Evolutionary conservation across 1,140 invertebrate genomes (phyloP).

Genomic region (Grapholita molesta): DNA sequence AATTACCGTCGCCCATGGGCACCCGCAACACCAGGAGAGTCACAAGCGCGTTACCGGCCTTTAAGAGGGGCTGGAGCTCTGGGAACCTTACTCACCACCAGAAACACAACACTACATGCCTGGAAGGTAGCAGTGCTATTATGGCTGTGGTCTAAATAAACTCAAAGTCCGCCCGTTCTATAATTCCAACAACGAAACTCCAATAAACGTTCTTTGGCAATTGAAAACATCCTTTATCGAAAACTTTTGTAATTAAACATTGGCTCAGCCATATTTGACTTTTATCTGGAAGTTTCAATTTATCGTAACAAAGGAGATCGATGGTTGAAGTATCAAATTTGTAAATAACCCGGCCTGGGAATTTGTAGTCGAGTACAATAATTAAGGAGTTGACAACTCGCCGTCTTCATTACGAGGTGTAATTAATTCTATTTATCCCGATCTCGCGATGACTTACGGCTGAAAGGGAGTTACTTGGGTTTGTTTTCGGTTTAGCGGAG

Average conservation of each 20-base stretch:
- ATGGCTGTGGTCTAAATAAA: not conserved
- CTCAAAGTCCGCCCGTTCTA: not conserved
- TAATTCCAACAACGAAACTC: not conserved
- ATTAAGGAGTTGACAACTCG: slow-evolving; percentile 5
- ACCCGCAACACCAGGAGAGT: too few species aligned
- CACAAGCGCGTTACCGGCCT: too few species aligned
- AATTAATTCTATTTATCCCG: slow-evolving; percentile 7
- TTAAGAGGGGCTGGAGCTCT: too few species aligned
- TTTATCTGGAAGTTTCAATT: slow-evolving; percentile 23
- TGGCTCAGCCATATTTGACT: slow-evolving; percentile 22
- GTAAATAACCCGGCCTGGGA: not conserved
- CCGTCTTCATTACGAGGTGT: not conserved
- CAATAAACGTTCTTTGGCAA: not conserved
- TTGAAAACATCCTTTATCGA: slow-evolving; percentile 21
- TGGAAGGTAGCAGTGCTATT: too few species aligned
- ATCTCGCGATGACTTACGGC: not conserved
- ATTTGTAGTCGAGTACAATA: not conserved
- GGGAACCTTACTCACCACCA: too few species aligned
- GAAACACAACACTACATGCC: too few species aligned
- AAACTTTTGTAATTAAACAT: slow-evolving; percentile 29
- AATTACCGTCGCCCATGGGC: too few species aligned
- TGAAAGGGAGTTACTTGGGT: not conserved
- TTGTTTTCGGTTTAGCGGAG: not conserved
- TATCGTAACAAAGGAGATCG: slow-evolving; percentile 21
- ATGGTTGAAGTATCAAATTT: slow-evolving; percentile 15